Conservation (phyloP, 1,140 invertebrate genomes). For the Trichonephila inaurata region DNA sequence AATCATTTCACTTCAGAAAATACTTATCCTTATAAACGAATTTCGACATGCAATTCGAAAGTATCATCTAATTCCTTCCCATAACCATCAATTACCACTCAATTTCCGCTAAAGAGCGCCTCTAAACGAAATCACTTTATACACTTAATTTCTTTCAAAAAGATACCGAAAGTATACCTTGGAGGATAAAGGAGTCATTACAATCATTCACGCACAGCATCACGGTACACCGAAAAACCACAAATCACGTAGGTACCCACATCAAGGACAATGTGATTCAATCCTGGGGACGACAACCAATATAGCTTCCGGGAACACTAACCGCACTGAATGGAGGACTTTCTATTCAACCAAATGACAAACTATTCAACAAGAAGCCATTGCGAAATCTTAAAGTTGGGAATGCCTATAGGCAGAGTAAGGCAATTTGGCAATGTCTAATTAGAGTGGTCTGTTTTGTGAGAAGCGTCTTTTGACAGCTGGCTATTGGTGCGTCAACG, state of each 20-base stretch:
- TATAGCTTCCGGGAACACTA: background rate
- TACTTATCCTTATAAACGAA: too few species aligned
- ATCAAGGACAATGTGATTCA: background rate
- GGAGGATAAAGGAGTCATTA: background rate
- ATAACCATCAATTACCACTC: background rate
- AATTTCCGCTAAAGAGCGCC: background rate
- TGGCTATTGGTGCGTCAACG: conserved; percentile 13
- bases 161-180: background rate
- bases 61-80: background rate
- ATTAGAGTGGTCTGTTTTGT: background rate
- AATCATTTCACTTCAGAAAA: too few species aligned
- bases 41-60: background rate
- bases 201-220: background rate
- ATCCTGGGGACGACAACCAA: background rate
- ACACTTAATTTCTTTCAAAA: background rate
- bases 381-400: background rate
- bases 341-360: background rate
- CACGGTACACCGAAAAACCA: background rate
- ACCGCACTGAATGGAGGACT: background rate
- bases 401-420: background rate
- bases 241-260: background rate
- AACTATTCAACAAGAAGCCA: background rate
- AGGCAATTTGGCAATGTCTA: conserved; percentile 16
- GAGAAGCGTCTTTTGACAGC: background rate
- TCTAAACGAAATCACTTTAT: background rate